Conservation (phyloP, 2,797 vertebrate genomes). For the Karalla daura region DNA sequence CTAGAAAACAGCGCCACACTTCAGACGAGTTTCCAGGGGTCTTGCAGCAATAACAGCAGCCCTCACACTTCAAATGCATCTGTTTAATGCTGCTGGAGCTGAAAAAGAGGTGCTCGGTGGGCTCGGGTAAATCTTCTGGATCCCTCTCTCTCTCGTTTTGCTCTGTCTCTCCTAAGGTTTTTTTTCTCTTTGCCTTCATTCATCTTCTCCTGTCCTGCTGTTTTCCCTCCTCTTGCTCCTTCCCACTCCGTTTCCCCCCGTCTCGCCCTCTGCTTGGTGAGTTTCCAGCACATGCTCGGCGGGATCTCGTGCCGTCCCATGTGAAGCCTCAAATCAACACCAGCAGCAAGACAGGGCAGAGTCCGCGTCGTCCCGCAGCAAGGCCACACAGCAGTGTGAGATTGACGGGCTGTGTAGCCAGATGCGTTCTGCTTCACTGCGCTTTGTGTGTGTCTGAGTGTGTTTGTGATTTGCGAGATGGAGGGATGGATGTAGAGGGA, state of each 20-base stretch:
- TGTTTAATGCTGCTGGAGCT: conserved; percentile 43
- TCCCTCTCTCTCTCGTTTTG: conserved; percentile 25
- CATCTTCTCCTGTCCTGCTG: conserved; percentile 1
- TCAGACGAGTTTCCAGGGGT: conserved; percentile 37
- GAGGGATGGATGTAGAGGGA: conserved; percentile 44
- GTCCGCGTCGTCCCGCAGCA: conserved; percentile 54
- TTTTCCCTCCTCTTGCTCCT: background rate
- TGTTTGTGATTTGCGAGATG: conserved; percentile 62
- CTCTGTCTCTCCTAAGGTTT: conserved; percentile 21
- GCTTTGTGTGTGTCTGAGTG: conserved; percentile 53
- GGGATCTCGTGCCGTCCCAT: conserved; percentile 35
- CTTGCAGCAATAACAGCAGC: conserved; percentile 30
- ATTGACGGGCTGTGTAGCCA: conserved; percentile 66
- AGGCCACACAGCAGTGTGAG: conserved; percentile 65
- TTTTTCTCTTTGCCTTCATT: background rate
- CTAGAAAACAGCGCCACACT: conserved; percentile 26
- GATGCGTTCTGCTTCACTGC: conserved; percentile 64
- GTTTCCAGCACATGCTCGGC: conserved; percentile 11
- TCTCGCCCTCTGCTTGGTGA: conserved; percentile 12
- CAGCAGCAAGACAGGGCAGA: conserved; percentile 61
- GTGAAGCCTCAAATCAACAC: conserved; percentile 64
- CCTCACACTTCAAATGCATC: conserved; percentile 45
- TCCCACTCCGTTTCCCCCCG: background rate
- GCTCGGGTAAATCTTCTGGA: conserved; percentile 28
- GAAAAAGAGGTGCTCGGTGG: conserved; percentile 43